Evolutionary conservation across 2,113 vertebrate species (phyloP).

Genomic region (Lathamus discolor): DNA sequence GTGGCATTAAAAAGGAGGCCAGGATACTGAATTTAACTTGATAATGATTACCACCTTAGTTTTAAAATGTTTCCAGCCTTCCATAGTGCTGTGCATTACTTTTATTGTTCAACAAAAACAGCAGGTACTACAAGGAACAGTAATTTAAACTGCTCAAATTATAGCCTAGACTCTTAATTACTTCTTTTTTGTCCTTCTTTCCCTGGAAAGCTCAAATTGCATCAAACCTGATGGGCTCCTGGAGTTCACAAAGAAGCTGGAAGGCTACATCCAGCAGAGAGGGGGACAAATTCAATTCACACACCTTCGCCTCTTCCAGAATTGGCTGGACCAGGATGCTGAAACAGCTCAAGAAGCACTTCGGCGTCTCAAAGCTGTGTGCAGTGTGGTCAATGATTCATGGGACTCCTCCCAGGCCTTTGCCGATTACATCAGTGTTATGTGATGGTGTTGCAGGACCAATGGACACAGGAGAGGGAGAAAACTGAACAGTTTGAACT

Average conservation of each 20-base stretch:
- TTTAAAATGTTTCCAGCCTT: background rate
- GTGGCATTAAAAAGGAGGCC: no score
- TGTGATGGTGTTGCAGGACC: constrained; percentile 70
- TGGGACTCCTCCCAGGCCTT: constrained; percentile 87
- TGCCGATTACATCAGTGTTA: constrained; percentile 88
- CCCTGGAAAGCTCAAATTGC: constrained; percentile 84
- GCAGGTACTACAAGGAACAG: background rate
- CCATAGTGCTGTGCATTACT: background rate
- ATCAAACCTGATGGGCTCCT: constrained; percentile 88
- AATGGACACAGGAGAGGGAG: background rate
- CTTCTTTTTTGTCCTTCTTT: background rate
- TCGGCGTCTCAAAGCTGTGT: constrained; percentile 73
- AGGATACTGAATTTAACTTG: background rate
- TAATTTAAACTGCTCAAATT: background rate
- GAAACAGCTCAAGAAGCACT: constrained; percentile 79
- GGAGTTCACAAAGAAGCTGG: constrained; percentile 80
- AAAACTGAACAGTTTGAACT: background rate
- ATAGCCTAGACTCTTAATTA: background rate
- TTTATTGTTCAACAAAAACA: background rate
- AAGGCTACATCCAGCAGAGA: constrained; percentile 60
- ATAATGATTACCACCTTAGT: background rate
- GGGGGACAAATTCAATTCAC: constrained; percentile 71
- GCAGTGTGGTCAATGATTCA: constrained; percentile 73
- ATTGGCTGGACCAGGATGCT: constrained; percentile 86
- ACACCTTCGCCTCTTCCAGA: constrained; percentile 84